Conservation (phyloP, 2,113 vertebrate species). For the Phrynocephalus versicolor region DNA sequence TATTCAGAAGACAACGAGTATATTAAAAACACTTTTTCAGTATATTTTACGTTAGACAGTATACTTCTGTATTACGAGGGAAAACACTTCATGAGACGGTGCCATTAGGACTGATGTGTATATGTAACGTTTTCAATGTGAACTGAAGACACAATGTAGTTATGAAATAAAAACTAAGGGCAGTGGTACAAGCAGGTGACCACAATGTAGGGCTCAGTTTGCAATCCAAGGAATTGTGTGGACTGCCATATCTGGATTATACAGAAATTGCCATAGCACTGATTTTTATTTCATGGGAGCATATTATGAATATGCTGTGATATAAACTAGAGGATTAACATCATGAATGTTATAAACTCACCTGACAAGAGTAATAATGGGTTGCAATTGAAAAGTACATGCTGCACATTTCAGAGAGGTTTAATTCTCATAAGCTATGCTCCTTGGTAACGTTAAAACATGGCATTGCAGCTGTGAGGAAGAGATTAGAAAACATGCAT, state of each 20-base stretch:
- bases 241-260: background rate
- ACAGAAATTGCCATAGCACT: background rate
- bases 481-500: background rate
- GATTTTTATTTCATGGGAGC: background rate
- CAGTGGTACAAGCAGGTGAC: background rate
- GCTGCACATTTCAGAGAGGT: background rate
- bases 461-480: background rate
- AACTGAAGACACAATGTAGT: constrained; percentile 52
- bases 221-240: background rate
- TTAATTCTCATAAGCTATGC: background rate
- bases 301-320: too few species aligned
- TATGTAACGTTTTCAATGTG: constrained; percentile 7
- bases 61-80: background rate
- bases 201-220: background rate
- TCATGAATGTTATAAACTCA: too few species aligned
- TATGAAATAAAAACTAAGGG: background rate
- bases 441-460: background rate
- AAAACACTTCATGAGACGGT: background rate
- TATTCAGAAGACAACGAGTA: background rate
- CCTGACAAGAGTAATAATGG: background rate
- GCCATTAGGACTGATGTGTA: background rate
- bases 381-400: background rate
- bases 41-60: constrained; percentile 9
- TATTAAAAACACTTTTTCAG: background rate
- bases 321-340: too few species aligned